Percentiles rank a stretch among this genome's conserved stretches.
Evolutionary conservation across 2,113 vertebrate genomes (phyloP).

Genomic region (Nesoenas mayeri): DNA sequence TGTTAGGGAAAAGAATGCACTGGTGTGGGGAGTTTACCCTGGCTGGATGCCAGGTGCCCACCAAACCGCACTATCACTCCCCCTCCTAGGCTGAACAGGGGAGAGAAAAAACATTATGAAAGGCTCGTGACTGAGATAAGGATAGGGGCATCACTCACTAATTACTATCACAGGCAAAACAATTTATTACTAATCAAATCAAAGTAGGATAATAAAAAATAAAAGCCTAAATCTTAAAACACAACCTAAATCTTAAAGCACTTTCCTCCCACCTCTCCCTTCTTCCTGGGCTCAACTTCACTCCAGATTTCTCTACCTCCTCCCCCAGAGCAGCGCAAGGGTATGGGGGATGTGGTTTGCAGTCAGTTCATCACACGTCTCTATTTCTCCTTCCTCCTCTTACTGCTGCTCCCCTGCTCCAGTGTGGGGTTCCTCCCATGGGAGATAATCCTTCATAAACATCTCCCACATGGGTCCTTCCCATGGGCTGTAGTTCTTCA

Average conservation of each 20-base stretch:
- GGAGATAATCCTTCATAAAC: too few species aligned
- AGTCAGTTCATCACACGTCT: too few species aligned
- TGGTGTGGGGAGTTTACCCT: not conserved
- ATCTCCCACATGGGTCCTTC: too few species aligned
- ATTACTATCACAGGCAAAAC: fast-evolving
- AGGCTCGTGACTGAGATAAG: not conserved
- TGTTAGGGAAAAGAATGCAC: not conserved
- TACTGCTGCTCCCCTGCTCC: too few species aligned
- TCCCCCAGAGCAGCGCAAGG: too few species aligned
- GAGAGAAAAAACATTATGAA: fast-evolving
- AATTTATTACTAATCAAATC: not conserved
- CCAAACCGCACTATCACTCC: not conserved
- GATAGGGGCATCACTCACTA: not conserved
- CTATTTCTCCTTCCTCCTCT: too few species aligned
- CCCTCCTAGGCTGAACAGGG: not conserved
- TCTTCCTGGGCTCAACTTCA: too few species aligned
- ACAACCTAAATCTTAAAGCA: not conserved
- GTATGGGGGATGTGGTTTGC: too few species aligned
- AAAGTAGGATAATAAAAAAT: not conserved
- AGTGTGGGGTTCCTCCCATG: too few species aligned
- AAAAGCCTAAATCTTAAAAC: not conserved
- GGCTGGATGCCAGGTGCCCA: not conserved
- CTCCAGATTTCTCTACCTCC: too few species aligned
- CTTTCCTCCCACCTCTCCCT: not conserved
- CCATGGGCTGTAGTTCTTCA: too few species aligned